Base-by-base conservation (phyloP, 2,797 vertebrate species). In the Anisognathus igniventris region DNA sequence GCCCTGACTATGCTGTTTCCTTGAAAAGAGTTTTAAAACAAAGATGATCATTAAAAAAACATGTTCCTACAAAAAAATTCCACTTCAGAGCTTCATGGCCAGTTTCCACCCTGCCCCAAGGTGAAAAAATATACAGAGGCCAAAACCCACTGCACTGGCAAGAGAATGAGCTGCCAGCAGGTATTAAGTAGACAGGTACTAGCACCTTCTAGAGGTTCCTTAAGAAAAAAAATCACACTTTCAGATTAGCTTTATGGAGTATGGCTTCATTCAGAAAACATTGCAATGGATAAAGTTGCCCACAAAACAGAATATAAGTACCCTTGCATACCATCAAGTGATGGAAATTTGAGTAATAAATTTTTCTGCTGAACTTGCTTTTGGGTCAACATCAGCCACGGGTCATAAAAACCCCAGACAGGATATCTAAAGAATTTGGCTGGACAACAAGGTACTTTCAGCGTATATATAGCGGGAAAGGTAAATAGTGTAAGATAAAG, bases 271-370 rank as follows among this genome's bases (percentile, higher is more conserved):
- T 87, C 35, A 92, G 33, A 62, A 82, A 58, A 44, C 3, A n/a
- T 17, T 51, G 22, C 17, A 57, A 20, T 1, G 3, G 12, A 22
- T 51, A 48, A 35, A 7, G 5, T 35, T 86, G 17, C 10, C 27
- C 25, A 45, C 10, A 54, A 39, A 57, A 39, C 7, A 64, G 28
- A 33, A 50, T 24, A 16, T 8, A 51, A 72, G 39, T 5, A 75
- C 3, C 12, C 10, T 48, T 67, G 15, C 24, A 31, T 48, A 22
- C 2, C 23, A 48, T 12, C 1, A 6, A 35, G 9, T 4, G 1
- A 50, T 48, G 18, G 18, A 88, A 33, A 14, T 45, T 44, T 60
- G 5, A 42, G 61, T 71, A 74, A 84, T 35, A 75, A 57, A 30
- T 39, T 60, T 8, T 71, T 86, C 18, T 74, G 28, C 27, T 86